These are phyloP conservation scores for Lordiphosa fenestrarum DNA, from an alignment of 2,888 invertebrate species.

Conservation along the genomic window DNA sequence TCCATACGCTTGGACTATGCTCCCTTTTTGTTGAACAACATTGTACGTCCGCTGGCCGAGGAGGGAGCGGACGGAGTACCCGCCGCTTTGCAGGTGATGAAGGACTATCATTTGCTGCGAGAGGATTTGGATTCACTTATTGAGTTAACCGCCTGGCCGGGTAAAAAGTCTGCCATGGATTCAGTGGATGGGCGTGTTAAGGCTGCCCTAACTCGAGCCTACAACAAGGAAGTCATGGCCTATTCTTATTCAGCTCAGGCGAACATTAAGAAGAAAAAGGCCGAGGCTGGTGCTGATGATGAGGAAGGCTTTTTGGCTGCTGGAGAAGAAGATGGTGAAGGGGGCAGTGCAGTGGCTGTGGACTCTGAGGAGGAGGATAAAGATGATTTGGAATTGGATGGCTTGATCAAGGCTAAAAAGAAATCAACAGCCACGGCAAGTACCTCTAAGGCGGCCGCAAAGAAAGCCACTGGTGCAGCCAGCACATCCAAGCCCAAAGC, in stretches of 20 bases:
- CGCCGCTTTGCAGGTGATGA: conserved; percentile 87
- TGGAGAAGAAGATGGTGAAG: conserved; percentile 75
- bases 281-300: conserved; percentile 80
- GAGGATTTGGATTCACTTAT: conserved; percentile 95
- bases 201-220: conserved; percentile 94
- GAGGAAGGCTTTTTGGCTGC: conserved; percentile 80
- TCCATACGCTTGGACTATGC: conserved; percentile 94
- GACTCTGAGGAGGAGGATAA: conserved; percentile 81
- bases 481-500: conserved; percentile 47
- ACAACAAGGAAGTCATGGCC: conserved; percentile 91
- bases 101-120: conserved; percentile 91
- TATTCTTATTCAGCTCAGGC: conserved; percentile 88
- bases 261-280: conserved; percentile 84
- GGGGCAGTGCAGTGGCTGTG: conserved; percentile 23
- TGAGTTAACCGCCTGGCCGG: conserved; percentile 93
- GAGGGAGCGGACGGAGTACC: conserved; percentile 87
- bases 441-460: conserved; percentile 54
- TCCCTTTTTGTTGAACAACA: conserved; percentile 87
- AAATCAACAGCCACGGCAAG: conserved; percentile 46
- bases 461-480: conserved; percentile 39
- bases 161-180: conserved; percentile 87
- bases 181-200: conserved; percentile 91
- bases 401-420: conserved; percentile 85
- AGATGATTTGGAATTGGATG: conserved; percentile 86
- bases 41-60: conserved; percentile 88